Evolutionary conservation across 1,140 invertebrate species (phyloP).

Genomic region (Callitettix versicolor): DNA sequence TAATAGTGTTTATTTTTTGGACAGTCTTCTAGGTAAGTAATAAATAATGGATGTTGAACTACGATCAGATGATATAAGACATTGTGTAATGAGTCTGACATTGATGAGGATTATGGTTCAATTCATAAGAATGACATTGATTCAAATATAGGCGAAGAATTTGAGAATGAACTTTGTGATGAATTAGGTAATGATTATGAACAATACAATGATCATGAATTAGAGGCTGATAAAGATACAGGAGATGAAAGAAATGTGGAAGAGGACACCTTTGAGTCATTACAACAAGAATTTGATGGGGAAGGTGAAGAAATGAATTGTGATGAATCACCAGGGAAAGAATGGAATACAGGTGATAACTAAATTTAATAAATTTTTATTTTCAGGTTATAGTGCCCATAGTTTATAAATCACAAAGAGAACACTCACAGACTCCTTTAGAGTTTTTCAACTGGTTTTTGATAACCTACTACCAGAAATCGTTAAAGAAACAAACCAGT

Average conservation of each 20-base stretch:
- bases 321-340: background rate
- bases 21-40: too few species aligned
- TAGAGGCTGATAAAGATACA: background rate
- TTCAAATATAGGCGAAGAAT: conserved; percentile 2
- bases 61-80: too few species aligned
- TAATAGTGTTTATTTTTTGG: too few species aligned
- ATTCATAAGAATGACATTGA: background rate
- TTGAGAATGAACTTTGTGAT: background rate
- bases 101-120: too few species aligned
- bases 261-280: too few species aligned
- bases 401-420: background rate
- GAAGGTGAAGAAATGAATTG: background rate
- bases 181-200: too few species aligned
- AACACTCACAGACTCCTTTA: background rate
- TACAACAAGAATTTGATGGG: too few species aligned
- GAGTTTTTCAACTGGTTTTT: conserved; percentile 4
- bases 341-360: background rate
- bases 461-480: background rate
- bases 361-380: background rate
- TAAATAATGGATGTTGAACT: too few species aligned
- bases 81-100: too few species aligned
- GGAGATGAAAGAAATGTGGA: too few species aligned
- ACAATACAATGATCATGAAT: too few species aligned
- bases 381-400: background rate
- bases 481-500: conserved; percentile 4